Evolutionary conservation across 2,113 vertebrate genomes (phyloP).

Genomic region (Kryptolebias marmoratus): DNA sequence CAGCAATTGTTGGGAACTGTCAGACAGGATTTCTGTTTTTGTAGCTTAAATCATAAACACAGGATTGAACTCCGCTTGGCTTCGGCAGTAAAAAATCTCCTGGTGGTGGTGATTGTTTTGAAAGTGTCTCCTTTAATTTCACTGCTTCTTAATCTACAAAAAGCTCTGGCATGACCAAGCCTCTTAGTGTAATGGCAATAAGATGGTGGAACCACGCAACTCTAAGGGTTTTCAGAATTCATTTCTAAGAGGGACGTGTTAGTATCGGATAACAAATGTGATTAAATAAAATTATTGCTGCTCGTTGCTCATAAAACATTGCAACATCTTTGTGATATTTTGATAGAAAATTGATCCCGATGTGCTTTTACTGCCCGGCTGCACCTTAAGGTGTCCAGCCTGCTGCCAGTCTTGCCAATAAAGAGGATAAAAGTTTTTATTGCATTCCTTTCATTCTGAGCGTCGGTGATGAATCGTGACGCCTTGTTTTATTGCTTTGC

Average conservation of each 20-base stretch:
- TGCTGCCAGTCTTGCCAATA: conserved; percentile 30
- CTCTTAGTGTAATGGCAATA: conserved; percentile 23
- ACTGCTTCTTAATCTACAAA: conserved; percentile 23
- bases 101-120: conserved; percentile 9
- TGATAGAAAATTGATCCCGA: conserved; percentile 28
- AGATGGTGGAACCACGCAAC: conserved; percentile 1
- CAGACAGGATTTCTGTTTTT: conserved; percentile 6
- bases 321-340: conserved; percentile 13
- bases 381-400: conserved; percentile 14
- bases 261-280: conserved; percentile 5
- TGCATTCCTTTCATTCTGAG: conserved; percentile 40
- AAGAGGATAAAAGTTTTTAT: conserved; percentile 32
- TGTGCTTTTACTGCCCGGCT: conserved; percentile 38
- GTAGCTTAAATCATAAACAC: conserved; percentile 27
- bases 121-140: conserved; percentile 38
- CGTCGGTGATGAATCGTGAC: conserved; percentile 61
- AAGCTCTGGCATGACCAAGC: conserved; percentile 9
- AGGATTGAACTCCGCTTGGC: neutral
- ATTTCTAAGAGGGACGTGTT: neutral
- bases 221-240: neutral
- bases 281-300: conserved; percentile 6
- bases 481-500: conserved; percentile 62
- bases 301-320: neutral
- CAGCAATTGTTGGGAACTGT: conserved; percentile 23
- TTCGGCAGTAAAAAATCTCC: conserved; percentile 22